phyloP scores from a whole-genome alignment of 2,113 vertebrate genomes.

The Clupea harengus region DNA sequence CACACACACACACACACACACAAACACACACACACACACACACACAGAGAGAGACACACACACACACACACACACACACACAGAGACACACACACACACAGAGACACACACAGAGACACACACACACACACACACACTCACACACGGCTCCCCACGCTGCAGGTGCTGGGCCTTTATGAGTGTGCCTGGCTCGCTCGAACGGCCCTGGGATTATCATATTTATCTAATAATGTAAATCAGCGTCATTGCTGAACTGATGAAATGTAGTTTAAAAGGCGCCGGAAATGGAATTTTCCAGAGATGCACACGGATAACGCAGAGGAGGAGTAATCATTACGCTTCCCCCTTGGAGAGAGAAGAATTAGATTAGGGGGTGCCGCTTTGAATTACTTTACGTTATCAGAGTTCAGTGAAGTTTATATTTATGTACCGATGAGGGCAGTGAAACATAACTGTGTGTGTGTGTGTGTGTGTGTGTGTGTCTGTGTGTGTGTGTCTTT shows the following conservation, averaged over 20 bases:
- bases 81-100: slow-evolving; percentile 19
- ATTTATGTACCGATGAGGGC: background rate
- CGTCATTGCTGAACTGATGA: slow-evolving; percentile 30
- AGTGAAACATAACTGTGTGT: background rate
- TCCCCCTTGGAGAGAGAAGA: slow-evolving; percentile 25
- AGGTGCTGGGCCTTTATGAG: background rate
- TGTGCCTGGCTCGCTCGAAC: background rate
- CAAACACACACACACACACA: background rate
- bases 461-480: background rate
- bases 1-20: background rate
- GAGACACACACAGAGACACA: background rate
- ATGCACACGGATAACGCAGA: slow-evolving; percentile 25
- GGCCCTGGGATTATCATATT: slow-evolving; percentile 47
- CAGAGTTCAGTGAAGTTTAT: background rate
- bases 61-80: background rate
- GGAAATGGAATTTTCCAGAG: slow-evolving; percentile 35
- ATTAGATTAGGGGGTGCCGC: slow-evolving; percentile 29
- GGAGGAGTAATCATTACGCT: slow-evolving; percentile 34
- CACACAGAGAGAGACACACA: background rate
- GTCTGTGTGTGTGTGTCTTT: background rate
- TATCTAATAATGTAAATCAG: slow-evolving; percentile 48
- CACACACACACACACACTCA: background rate
- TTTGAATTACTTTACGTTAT: slow-evolving; percentile 1
- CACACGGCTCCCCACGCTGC: background rate
- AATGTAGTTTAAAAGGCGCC: slow-evolving; percentile 31